Evolutionary conservation across 2,797 vertebrate genomes (phyloP), one percentile per base, ranked within the genome.

Genomic region (Alfaro cultratus): DNA sequence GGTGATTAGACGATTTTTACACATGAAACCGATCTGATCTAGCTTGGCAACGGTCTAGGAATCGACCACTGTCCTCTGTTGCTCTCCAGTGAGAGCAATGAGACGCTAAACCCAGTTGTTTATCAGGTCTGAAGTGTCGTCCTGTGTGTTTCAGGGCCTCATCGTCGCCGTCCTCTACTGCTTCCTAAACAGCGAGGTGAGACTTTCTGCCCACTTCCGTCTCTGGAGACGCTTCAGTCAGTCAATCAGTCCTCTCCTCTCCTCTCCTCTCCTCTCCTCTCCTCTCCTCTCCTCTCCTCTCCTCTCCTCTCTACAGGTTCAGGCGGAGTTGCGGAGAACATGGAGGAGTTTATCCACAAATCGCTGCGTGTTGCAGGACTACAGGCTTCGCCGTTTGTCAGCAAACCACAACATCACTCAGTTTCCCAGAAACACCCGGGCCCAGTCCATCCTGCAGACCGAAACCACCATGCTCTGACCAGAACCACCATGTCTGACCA

Each of bases 141-240:
- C 0, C 11, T 12, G 6, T 75, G 39, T 86, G 80, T 87, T 87
- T 91, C 71, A 99, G 98, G 98, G 98, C n/a, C 87, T 99, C 51
- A 96, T 97, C 55, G 97, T 99, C 70, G 97, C 97, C 0, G 91
- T 98, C 46, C 94, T 99, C 11, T 99, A 99, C 86, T 99, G 98
- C 85, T 99, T 99, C 93, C 93, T 99, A 80, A 99, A 99, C 93
- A 97, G 96, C 13, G 98, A 99, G 93, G 98, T 98, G 93, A 96
- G 97, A 1, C 39, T 62, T 62, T 41, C 1, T 0, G 16, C 26
- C 18, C 49, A 23, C 21, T 1, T 51, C 21, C 0, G 6, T 23
- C 49, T 49, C 5, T 49, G 47, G 18, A 21, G 6, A 36, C 34
- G 16, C 16, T 9, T 41, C 0, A 29, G 6, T 7, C 46, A 49